phyloP scores from a whole-genome alignment of 2,888 invertebrate genomes.

The Eupithecia vulgata region DNA sequence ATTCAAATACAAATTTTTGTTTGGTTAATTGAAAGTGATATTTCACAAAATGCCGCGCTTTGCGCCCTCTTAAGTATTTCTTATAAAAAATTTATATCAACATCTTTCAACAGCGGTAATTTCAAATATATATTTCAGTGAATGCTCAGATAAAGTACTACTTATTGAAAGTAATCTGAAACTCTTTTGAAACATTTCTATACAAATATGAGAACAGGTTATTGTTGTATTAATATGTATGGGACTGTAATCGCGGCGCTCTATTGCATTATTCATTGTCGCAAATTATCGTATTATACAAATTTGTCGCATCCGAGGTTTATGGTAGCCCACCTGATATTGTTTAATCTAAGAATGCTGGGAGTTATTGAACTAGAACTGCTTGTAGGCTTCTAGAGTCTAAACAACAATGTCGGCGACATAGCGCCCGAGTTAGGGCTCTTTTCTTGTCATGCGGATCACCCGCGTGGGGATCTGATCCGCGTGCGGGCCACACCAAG shows the following conservation, averaged over 20 bases:
- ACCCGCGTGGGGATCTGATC: no score
- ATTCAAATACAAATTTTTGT: no score
- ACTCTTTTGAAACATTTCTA: neutral
- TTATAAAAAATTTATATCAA: no score
- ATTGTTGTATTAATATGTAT: conserved; percentile 52
- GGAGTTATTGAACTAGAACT: neutral
- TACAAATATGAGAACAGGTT: conserved; percentile 52
- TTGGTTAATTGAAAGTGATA: no score
- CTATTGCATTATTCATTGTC: conserved; percentile 76
- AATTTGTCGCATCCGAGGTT: conserved; percentile 63
- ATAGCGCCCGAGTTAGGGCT: no score
- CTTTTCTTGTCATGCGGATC: no score
- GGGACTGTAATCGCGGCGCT: conserved; percentile 17
- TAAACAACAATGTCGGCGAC: neutral
- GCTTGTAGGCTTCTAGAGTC: no score
- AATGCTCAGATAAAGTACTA: neutral
- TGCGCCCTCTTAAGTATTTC: no score
- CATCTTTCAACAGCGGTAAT: neutral
- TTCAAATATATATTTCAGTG: no score
- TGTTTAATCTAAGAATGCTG: neutral
- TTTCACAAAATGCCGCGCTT: no score
- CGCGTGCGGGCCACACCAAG: no score
- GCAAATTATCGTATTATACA: conserved; percentile 80
- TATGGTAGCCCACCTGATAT: neutral
- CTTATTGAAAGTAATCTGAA: neutral